Evolutionary conservation across 2,113 vertebrate genomes (phyloP).

Genomic region (Podilymbus podiceps): DNA sequence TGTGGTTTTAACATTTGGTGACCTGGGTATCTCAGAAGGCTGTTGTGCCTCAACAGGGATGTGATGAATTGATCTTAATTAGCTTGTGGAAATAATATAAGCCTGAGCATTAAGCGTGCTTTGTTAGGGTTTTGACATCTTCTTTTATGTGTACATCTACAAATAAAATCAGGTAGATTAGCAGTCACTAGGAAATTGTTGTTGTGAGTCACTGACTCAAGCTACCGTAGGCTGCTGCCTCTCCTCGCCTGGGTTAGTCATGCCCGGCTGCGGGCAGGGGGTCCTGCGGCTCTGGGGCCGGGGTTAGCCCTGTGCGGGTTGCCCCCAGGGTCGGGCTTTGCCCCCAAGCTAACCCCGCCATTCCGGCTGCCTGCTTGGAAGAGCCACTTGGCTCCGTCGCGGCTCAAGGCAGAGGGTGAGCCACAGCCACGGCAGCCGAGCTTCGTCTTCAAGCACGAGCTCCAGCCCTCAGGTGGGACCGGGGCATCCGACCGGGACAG

Average conservation of each 20-base stretch:
- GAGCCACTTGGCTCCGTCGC: not conserved
- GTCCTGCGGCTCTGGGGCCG: not conserved
- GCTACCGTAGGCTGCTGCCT: not conserved
- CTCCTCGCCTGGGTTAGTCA: not conserved
- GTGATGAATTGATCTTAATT: conserved; percentile 56
- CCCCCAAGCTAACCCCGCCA: not conserved
- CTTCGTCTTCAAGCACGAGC: not conserved
- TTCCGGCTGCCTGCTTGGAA: not conserved
- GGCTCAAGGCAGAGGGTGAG: not conserved
- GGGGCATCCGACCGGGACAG: rapidly evolving
- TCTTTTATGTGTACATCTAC: conserved; percentile 42
- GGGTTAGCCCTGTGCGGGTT: not conserved
- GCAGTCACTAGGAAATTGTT: conserved; percentile 51
- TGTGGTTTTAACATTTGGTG: conserved; percentile 1
- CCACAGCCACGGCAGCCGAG: rapidly evolving
- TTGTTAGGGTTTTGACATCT: conserved; percentile 64
- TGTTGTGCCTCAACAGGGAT: conserved; percentile 29
- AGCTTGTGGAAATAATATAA: conserved; percentile 47
- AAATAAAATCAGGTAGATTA: conserved; percentile 66
- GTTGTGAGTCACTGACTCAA: conserved; percentile 46
- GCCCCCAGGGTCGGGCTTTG: not conserved
- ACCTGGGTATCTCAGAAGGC: conserved; percentile 34
- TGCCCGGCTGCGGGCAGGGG: not conserved
- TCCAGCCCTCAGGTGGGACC: not conserved
- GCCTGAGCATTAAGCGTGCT: conserved; percentile 20